A percentile compares a stretch with the other conserved stretches of the same genome.
Evolutionary conservation across 1,140 invertebrate genomes (phyloP).

Genomic region (Orchestia grillus): DNA sequence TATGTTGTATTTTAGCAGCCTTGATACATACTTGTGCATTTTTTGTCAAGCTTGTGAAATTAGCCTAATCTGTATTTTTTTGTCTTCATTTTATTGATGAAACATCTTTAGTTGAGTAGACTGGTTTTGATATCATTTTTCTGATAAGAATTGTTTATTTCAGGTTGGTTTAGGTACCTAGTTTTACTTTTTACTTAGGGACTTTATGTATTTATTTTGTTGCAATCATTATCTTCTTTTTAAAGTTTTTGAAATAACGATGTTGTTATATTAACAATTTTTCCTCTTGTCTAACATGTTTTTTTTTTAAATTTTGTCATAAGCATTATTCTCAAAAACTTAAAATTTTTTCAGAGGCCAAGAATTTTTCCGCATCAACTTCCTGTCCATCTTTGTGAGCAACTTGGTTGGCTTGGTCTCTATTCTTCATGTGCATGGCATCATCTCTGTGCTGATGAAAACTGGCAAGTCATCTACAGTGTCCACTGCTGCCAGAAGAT

Average conservation of each 20-base stretch:
- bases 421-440: slow-evolving; percentile 53
- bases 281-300: neutral
- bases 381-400: slow-evolving; percentile 63
- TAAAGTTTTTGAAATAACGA: neutral
- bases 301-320: neutral
- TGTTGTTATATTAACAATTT: neutral
- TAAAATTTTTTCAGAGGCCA: slow-evolving; percentile 58
- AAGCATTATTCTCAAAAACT: neutral
- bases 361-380: slow-evolving; percentile 60
- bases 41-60: neutral
- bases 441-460: slow-evolving; percentile 59
- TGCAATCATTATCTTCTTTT: no score
- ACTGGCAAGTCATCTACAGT: slow-evolving; percentile 57
- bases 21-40: neutral
- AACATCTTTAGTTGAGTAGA: neutral
- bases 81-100: neutral
- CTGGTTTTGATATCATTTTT: neutral
- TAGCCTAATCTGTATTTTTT: neutral
- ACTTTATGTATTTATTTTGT: no score
- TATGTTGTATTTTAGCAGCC: neutral
- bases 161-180: no score
- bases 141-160: neutral
- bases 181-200: no score
- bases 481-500: slow-evolving; percentile 57
- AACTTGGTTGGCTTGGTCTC: slow-evolving; percentile 64